Percentiles rank a stretch among this genome's conserved stretches.
Evolutionary conservation across 2,113 vertebrate genomes (phyloP).

Genomic region (Burhinus bistriatus): DNA sequence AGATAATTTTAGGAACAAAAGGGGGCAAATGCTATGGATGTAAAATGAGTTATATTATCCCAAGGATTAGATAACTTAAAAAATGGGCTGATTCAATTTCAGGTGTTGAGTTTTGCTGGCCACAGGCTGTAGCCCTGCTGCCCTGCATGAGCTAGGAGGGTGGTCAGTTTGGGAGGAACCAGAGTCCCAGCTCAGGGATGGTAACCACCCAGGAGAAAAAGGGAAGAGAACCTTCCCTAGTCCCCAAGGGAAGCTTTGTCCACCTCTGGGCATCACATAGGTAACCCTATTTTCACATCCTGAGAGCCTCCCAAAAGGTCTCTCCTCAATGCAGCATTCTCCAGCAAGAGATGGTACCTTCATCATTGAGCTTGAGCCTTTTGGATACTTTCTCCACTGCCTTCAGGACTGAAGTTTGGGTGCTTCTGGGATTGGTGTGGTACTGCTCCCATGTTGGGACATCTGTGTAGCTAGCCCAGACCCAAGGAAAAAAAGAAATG

Average conservation of each 20-base stretch:
- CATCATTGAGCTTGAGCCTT: background rate
- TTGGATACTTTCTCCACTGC: background rate
- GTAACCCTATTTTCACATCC: background rate
- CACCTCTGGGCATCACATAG: background rate
- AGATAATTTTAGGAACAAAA: background rate
- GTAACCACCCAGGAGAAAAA: background rate
- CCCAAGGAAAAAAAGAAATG: background rate
- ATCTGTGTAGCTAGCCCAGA: background rate
- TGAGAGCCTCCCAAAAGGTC: background rate
- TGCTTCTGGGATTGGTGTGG: background rate
- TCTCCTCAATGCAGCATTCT: background rate
- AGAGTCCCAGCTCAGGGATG: too few relatives aligned
- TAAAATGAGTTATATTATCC: background rate
- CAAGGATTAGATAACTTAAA: background rate
- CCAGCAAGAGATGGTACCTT: too few relatives aligned
- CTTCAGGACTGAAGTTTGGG: background rate
- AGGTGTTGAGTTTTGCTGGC: background rate
- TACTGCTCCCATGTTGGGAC: accelerated
- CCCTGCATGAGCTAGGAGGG: background rate
- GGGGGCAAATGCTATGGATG: accelerated
- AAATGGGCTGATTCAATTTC: background rate
- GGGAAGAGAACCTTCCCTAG: background rate
- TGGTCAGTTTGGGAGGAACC: background rate
- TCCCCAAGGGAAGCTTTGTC: background rate
- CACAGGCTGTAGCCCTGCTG: background rate